Conservation (phyloP, 2,113 vertebrate genomes). For the Theristicus caerulescens region DNA sequence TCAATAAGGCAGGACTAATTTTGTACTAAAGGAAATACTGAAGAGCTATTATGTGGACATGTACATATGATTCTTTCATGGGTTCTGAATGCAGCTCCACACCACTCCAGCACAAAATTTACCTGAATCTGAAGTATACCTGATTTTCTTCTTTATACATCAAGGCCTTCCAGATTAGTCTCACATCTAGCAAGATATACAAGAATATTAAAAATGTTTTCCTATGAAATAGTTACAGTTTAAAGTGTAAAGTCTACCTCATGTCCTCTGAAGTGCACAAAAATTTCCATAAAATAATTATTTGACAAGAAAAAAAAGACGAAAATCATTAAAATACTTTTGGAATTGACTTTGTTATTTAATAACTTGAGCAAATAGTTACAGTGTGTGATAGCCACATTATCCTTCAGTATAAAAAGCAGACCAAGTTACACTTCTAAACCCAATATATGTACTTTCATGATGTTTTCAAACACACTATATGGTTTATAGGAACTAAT, state of each 20-base stretch:
- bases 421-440: neutral
- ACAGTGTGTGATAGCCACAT: neutral
- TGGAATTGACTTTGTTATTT: neutral
- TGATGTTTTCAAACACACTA: neutral
- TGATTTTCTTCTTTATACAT: neutral
- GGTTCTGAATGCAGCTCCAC: neutral
- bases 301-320: neutral
- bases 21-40: neutral
- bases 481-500: neutral
- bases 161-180: neutral
- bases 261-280: neutral
- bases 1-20: neutral
- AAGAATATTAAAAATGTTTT: neutral
- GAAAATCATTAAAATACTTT: neutral
- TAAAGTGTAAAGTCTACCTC: neutral
- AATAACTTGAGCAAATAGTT: neutral
- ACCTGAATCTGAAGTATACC: neutral
- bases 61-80: neutral
- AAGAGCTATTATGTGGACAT: neutral
- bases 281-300: neutral
- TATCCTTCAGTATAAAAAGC: neutral
- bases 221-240: neutral
- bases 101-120: neutral
- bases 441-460: neutral
- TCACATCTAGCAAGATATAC: neutral